phyloP scores from a whole-genome alignment of 1,140 invertebrate species.

The Panagrolaimus sp. region DNA sequence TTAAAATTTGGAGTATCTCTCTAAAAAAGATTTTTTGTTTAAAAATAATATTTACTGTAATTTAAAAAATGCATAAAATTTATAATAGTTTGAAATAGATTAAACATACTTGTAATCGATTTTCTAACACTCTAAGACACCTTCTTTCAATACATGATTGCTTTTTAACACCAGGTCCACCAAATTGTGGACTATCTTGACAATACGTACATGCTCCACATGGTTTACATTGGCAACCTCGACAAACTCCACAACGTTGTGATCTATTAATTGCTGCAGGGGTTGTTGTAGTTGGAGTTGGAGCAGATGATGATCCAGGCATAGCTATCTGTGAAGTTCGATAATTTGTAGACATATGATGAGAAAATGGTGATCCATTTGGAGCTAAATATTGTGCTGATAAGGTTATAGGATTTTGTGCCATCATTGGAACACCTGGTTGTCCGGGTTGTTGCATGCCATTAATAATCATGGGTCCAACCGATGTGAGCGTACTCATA shows the following conservation, averaged over 20 bases:
- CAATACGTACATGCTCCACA: constrained; percentile 55
- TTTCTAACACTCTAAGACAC: constrained; percentile 54
- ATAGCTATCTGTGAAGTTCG: not conserved
- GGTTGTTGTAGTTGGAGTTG: not conserved
- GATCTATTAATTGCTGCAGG: constrained; percentile 17
- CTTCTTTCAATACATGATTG: constrained; percentile 56
- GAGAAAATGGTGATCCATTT: not conserved
- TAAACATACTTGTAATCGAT: constrained; percentile 49
- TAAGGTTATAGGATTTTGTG: not conserved
- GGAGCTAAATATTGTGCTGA: not conserved
- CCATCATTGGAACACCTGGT: constrained; percentile 4
- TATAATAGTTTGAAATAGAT: not conserved
- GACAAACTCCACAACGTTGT: constrained; percentile 32
- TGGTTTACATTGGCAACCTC: constrained; percentile 46
- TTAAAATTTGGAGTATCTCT: constrained; percentile 56
- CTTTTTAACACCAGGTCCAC: constrained; percentile 57
- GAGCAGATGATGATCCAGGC: not conserved
- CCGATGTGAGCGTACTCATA: constrained; percentile 14
- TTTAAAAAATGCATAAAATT: not conserved
- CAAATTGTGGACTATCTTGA: constrained; percentile 54
- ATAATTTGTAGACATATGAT: not conserved
- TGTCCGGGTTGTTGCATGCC: constrained; percentile 4
- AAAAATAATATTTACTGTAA: not conserved
- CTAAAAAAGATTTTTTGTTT: constrained; percentile 26
- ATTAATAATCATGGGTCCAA: constrained; percentile 11